Evolutionary conservation across 2,888 invertebrate species (phyloP).

Genomic region (Eudasyphora cyanicolor): DNA sequence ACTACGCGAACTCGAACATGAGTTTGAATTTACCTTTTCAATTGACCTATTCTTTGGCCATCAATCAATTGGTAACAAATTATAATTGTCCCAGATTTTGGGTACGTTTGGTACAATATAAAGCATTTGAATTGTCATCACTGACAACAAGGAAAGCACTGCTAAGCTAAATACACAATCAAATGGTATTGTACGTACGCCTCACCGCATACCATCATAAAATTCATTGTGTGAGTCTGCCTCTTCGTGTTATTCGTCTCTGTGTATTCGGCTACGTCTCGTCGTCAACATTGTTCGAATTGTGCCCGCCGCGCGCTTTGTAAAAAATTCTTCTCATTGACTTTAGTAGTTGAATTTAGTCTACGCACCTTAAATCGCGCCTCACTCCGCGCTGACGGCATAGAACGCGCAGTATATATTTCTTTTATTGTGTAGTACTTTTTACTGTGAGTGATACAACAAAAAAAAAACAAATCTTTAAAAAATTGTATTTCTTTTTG

Average conservation of each 20-base stretch:
- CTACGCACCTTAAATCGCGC: slow-evolving; percentile 71
- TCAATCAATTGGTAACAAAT: no score
- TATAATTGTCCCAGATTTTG: no score
- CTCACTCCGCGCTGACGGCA: slow-evolving; percentile 75
- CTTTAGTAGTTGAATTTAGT: slow-evolving; percentile 72
- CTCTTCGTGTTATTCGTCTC: slow-evolving; percentile 63
- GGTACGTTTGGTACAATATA: slow-evolving; percentile 1
- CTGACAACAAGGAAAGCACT: slow-evolving; percentile 20
- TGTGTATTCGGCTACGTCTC: slow-evolving; percentile 64
- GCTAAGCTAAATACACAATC: slow-evolving; percentile 29
- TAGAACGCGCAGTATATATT: slow-evolving; percentile 23
- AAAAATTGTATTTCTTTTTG: slow-evolving; percentile 23
- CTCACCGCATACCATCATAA: slow-evolving; percentile 60
- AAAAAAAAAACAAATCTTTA: neutral
- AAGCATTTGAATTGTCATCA: neutral
- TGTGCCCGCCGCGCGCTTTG: slow-evolving; percentile 52
- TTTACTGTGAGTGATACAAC: slow-evolving; percentile 20
- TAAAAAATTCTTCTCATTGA: slow-evolving; percentile 69
- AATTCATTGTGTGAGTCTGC: slow-evolving; percentile 60
- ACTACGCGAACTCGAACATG: no score
- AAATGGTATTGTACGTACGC: slow-evolving; percentile 16
- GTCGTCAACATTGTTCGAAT: slow-evolving; percentile 61
- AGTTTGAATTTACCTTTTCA: no score
- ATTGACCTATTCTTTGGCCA: no score
- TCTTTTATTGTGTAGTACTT: slow-evolving; percentile 59